A percentile compares a stretch with the other conserved stretches of the same genome.
phyloP scores from a whole-genome alignment of 2,888 invertebrate species.

The Epinotia nisella region DNA sequence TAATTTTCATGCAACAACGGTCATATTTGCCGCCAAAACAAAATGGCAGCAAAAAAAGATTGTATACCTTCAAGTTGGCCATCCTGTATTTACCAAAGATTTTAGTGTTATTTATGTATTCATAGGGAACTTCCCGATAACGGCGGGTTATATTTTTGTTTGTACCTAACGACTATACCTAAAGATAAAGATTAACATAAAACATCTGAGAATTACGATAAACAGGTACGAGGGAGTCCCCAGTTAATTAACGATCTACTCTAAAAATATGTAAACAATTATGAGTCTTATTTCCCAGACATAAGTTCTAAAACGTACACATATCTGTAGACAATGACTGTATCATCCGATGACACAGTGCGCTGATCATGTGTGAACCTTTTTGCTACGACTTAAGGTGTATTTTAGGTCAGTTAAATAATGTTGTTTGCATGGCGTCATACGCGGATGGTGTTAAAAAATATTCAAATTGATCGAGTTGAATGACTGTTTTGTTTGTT shows the following conservation, averaged over 20 bases:
- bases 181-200: background rate
- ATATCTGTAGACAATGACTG: background rate
- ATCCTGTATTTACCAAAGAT: too few relatives aligned
- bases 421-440: background rate
- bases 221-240: constrained; percentile 6
- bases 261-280: background rate
- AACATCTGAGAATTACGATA: background rate
- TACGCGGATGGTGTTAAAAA: background rate
- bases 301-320: background rate
- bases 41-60: too few relatives aligned
- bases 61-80: too few relatives aligned
- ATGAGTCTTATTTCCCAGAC: background rate
- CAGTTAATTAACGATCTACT: background rate
- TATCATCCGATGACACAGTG: background rate
- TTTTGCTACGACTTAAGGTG: background rate
- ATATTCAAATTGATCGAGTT: background rate
- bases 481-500: background rate
- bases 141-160: background rate
- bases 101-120: background rate
- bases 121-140: background rate
- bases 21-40: too few relatives aligned
- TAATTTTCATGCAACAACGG: too few relatives aligned
- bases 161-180: too few relatives aligned
- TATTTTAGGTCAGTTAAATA: background rate
- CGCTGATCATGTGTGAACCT: background rate